Base-by-base conservation (phyloP, 2,797 vertebrate species). In the Neosalanx taihuensis region DNA sequence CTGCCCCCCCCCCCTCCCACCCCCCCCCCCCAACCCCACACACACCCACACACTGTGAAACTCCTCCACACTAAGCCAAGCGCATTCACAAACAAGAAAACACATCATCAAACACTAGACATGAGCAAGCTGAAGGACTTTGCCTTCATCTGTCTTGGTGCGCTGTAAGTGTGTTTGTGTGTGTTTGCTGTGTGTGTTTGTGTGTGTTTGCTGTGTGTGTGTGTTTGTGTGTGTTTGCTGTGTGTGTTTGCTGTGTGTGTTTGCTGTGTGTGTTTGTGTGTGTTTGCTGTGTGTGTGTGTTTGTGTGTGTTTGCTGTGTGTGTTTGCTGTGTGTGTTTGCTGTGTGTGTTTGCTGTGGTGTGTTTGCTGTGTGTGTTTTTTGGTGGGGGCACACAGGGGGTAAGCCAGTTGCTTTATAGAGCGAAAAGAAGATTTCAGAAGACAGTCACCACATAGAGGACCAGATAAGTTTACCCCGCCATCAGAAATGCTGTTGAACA, bases 41-140 rank as follows among this genome's bases (percentile, higher is more conserved):
- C 73, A 76, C 75, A 75, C 77, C 66, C 76, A 79, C 77, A 74
- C 71, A 79, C 59, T 51, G 61, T 73, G 74, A 82, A 59, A 58
- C 67, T n/a, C 37, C 29, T 15, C 18, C 35, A 41, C 58, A 62
- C 23, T 31, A 59, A 31, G 58, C 49, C 35, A 58, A 61, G 57
- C 49, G 20, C 49, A 69, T 66, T 26, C 59, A 74, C 65, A 63
- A 18, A 73, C 67, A 59, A 51, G 61, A n/a, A 35, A 35, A 63
- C 46, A 56, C 62, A 49, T 18, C 18, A 23, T 58, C 33, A 67
- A 41, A 68, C 41, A 61, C 29, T n/a, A 63, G 5, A 35, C 59
- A 61, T 13, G 12, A 20, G 33, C 12, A 35, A 58, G 30, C n/a
- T 35, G 29, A 53, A 56, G 51, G 66, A 18, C 41, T 9, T 29